phyloP scores from a whole-genome alignment of 1,140 invertebrate species.

The Phocides pigmalion region DNA sequence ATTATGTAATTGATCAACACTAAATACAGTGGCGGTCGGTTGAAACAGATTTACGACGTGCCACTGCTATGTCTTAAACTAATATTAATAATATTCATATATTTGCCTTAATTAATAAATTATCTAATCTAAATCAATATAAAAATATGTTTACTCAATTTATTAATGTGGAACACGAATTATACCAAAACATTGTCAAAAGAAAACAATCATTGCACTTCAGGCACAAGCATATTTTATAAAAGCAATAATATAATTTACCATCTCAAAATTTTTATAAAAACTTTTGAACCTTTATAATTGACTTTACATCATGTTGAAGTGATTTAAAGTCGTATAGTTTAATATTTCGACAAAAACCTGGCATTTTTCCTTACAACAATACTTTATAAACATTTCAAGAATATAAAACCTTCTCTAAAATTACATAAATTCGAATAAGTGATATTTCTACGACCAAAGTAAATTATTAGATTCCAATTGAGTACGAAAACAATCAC shows the following conservation, averaged over 20 bases:
- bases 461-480: constrained; percentile 42
- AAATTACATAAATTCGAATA: constrained; percentile 77
- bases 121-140: constrained; percentile 29
- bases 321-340: constrained; percentile 28
- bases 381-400: constrained; percentile 48
- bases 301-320: constrained; percentile 58
- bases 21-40: constrained; percentile 29
- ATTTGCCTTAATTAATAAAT: constrained; percentile 30
- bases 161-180: constrained; percentile 65
- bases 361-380: constrained; percentile 32
- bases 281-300: constrained; percentile 70
- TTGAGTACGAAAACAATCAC: constrained; percentile 51
- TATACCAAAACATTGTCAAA: constrained; percentile 44
- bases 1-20: constrained; percentile 18
- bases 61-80: constrained; percentile 23
- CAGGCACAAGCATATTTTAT: constrained; percentile 61
- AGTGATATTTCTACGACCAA: constrained; percentile 55
- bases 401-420: constrained; percentile 70
- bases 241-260: constrained; percentile 52
- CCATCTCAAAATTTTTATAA: constrained; percentile 52
- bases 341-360: constrained; percentile 21
- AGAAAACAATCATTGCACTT: constrained; percentile 59
- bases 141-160: constrained; percentile 38
- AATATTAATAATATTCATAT: constrained; percentile 21
- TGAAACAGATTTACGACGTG: constrained; percentile 38